A percentile compares a stretch with the other conserved stretches of the same genome.
phyloP scores from a whole-genome alignment of 64 coral and sea anemone genomes.

The Stichodactyla mertensii region DNA sequence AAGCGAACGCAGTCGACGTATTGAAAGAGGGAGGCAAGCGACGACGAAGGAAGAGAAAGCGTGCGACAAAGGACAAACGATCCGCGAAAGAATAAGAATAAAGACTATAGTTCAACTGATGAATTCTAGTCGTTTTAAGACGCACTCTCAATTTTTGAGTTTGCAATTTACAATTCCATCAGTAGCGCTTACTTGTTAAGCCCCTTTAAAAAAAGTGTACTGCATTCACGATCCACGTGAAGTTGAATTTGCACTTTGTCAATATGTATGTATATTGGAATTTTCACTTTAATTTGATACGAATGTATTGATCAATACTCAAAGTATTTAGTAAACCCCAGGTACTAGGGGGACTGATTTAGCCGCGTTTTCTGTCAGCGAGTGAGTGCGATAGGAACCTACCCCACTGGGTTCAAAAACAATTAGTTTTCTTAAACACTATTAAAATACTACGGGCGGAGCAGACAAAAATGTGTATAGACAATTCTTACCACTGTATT shows the following conservation, averaged over 20 bases:
- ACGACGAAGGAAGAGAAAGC: slow-evolving; percentile 89
- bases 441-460: slow-evolving; percentile 71
- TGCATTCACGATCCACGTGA: slow-evolving; percentile 48
- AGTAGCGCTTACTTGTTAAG: slow-evolving; percentile 84
- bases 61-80: slow-evolving; percentile 72
- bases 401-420: background rate
- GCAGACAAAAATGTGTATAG: slow-evolving; percentile 66
- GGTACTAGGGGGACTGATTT: slow-evolving; percentile 41
- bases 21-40: slow-evolving; percentile 93
- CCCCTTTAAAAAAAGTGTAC: slow-evolving; percentile 60
- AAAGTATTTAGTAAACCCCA: slow-evolving; percentile 56
- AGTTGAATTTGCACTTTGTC: slow-evolving; percentile 57
- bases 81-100: slow-evolving; percentile 64
- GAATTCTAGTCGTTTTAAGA: slow-evolving; percentile 48
- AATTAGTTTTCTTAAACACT: slow-evolving; percentile 73
- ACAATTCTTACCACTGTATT: slow-evolving; percentile 72
- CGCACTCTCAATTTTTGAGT: slow-evolving; percentile 46
- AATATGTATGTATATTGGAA: slow-evolving; percentile 99
- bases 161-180: slow-evolving; percentile 27
- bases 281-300: slow-evolving; percentile 98
- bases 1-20: slow-evolving; percentile 91
- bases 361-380: slow-evolving; percentile 10
- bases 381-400: slow-evolving; percentile 12
- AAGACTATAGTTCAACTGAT: slow-evolving; percentile 65
- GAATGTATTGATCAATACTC: slow-evolving; percentile 70